Evolutionary conservation across 2,113 vertebrate genomes (phyloP).

Genomic region (Platycercus adscitus): DNA sequence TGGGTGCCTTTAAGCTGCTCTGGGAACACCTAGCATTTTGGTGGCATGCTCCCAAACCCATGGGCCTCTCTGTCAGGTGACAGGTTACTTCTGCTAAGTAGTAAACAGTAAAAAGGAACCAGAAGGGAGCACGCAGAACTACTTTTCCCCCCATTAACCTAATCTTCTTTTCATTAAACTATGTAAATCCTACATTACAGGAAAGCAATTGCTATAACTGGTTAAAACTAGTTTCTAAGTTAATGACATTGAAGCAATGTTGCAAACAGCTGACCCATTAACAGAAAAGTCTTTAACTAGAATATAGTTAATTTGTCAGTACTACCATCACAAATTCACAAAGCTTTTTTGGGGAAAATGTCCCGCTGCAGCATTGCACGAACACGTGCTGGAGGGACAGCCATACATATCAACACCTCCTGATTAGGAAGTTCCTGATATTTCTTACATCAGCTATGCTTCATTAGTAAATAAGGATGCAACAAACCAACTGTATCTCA

Average conservation of each 20-base stretch:
- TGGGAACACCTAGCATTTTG: background rate
- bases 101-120: background rate
- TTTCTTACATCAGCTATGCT: background rate
- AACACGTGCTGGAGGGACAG: background rate
- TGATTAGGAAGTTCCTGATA: background rate
- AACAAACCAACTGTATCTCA: background rate
- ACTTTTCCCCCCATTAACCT: constrained; percentile 28
- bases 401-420: background rate
- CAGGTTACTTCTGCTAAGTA: background rate
- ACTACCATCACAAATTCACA: background rate
- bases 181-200: constrained; percentile 47
- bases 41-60: background rate
- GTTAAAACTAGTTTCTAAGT: constrained; percentile 42
- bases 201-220: constrained; percentile 7
- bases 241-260: constrained; percentile 30
- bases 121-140: background rate
- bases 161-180: constrained; percentile 51
- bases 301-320: constrained; percentile 23
- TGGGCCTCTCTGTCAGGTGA: background rate
- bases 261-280: constrained; percentile 43
- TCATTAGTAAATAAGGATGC: background rate
- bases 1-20: background rate
- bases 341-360: background rate
- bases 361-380: background rate
- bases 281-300: constrained; percentile 9